Percentiles rank a stretch among this genome's conserved stretches.
Evolutionary conservation across 1,140 invertebrate species (phyloP).

Genomic region (Phocides pigmalion): DNA sequence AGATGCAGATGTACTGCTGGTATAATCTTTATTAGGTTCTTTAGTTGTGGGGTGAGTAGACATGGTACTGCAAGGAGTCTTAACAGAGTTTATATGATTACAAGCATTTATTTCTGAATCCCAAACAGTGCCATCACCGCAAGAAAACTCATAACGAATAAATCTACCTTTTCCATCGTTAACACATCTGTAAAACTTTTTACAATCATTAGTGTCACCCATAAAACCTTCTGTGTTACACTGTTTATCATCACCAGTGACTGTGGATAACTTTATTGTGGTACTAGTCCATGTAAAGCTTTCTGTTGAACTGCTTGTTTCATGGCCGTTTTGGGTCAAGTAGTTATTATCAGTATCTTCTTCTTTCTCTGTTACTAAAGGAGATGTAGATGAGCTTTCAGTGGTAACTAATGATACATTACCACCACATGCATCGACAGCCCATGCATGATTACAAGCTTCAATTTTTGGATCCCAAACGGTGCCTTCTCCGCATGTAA

Average conservation of each 20-base stretch:
- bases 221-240: conserved; percentile 85
- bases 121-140: conserved; percentile 88
- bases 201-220: conserved; percentile 85
- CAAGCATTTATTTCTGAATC: conserved; percentile 85
- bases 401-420: conserved; percentile 14
- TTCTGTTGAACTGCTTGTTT: conserved; percentile 6
- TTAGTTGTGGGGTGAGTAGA: conserved; percentile 1
- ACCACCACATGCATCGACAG: conserved; percentile 78
- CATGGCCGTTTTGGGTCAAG: conserved; percentile 3
- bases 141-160: conserved; percentile 86
- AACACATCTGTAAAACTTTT: conserved; percentile 88
- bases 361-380: conserved; percentile 12
- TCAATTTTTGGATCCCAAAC: conserved; percentile 86
- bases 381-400: conserved; percentile 12
- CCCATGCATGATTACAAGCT: conserved; percentile 86
- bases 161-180: conserved; percentile 84
- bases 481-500: conserved; percentile 87
- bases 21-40: background rate
- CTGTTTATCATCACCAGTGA: conserved; percentile 33
- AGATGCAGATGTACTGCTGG: background rate
- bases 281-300: conserved; percentile 21
- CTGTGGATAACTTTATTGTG: conserved; percentile 13
- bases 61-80: conserved; percentile 11
- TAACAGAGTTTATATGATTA: conserved; percentile 69
- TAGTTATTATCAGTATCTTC: conserved; percentile 12